A percentile compares a stretch with the other conserved stretches of the same genome.
These are phyloP conservation scores for Plecturocebus donacophilus DNA, from an alignment of 2,113 vertebrate genomes.

Conservation along the genomic window DNA sequence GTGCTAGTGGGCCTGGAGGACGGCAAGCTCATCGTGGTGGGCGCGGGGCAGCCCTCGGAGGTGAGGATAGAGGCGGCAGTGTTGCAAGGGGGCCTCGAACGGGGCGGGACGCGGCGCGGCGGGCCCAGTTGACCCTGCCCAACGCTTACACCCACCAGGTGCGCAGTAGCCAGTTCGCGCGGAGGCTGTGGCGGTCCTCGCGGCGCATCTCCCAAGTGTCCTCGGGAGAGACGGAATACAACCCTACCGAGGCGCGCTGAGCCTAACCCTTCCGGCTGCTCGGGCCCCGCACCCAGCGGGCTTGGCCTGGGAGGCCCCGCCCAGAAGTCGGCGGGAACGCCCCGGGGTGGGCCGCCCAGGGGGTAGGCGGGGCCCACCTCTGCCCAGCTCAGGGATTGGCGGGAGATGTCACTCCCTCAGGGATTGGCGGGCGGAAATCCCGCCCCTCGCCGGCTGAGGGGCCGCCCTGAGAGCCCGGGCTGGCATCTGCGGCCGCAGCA, in stretches of 20 bases:
- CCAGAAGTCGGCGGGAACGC: neutral
- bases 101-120: neutral
- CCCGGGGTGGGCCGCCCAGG: neutral
- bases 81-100: no score
- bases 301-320: neutral
- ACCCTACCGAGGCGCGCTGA: slow-evolving; percentile 83
- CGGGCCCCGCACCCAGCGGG: neutral
- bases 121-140: neutral
- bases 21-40: slow-evolving; percentile 97
- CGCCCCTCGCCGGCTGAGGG: slow-evolving; percentile 67
- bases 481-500: neutral
- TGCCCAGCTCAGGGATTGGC: slow-evolving; percentile 62
- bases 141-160: slow-evolving; percentile 83
- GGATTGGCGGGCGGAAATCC: slow-evolving; percentile 17
- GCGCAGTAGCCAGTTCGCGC: slow-evolving; percentile 91
- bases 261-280: accelerated
- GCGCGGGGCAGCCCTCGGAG: slow-evolving; percentile 95
- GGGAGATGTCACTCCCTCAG: neutral
- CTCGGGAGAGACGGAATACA: slow-evolving; percentile 94
- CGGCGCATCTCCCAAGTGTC: slow-evolving; percentile 96
- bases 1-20: slow-evolving; percentile 96
- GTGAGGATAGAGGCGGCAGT: slow-evolving; percentile 79
- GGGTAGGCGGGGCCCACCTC: neutral
- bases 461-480: neutral
- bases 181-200: slow-evolving; percentile 92